Base-by-base conservation (phyloP, 2,113 vertebrate species). In the Zosterops hypoxanthus region DNA sequence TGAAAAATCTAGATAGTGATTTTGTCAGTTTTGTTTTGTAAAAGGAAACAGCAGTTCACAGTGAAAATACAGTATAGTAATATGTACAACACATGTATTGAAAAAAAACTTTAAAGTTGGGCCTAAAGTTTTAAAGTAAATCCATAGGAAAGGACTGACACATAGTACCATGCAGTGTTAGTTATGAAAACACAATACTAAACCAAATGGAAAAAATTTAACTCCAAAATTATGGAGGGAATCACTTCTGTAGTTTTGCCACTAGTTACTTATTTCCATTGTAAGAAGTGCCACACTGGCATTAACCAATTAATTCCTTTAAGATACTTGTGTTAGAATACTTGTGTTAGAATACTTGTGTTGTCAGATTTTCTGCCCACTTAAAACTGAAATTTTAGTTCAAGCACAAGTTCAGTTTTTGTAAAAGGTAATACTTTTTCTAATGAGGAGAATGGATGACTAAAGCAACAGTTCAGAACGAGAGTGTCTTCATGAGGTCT, bases 261-360 rank as follows among this genome's bases (percentile, higher is more conserved):
- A n/a, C 22, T 68, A 46, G 36, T 84, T 92, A 77, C 16, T 87
- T 49, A 66, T 56, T 77, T 52, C 60, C 50, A 2, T 46, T 75
- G 44, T 82, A 64, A 53, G 53, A 75, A 66, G 29, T 68, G 25
- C 49, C 41, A 66, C 50, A 66, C 73, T 94, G 76, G 71, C 36
- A 47, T 86, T 95, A 94, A 93, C 57, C 52, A 64, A 5, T 57
- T 63, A 81, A 84, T 70, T 71, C 24, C 75, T 91, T 83, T 89
- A 89, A 50, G 44, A 26, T 55, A 47, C 42, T 61, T 52, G 12
- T 46, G 44, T 55, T 73, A 8, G 59, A 91, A 64, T 26, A n/a
- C 28, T 34, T 52, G 12, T 46, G 44, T 55, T 73, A 9, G 59
- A 91, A 64, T 26, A n/a, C 28, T 73, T 82, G 17, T 41, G 5